Base-by-base conservation (phyloP, 2,113 vertebrate species). In the Eretmochelys imbricata region DNA sequence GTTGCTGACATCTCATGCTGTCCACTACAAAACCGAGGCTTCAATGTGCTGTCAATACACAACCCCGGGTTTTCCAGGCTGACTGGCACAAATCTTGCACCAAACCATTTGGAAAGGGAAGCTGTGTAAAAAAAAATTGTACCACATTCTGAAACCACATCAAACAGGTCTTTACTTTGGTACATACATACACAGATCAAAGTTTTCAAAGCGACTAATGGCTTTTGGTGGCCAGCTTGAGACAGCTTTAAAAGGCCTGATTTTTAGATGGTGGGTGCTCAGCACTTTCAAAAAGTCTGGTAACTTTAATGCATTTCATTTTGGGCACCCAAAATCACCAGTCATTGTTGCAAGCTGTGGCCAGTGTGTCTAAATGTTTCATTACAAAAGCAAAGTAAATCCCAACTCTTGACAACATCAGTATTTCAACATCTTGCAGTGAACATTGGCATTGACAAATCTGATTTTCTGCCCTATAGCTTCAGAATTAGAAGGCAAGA, bases 51-150 rank as follows among this genome's bases (percentile, higher is more conserved):
- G 80, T 24, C 46, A 78, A 38, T 5, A 75, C 2, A 72, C 38
- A 72, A 72, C n/a, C 16, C 35, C 9, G 8, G 57, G 31, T 38
- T n/a, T 38, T 62, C 31, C 29, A 31, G n/a, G n/a, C 8, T 19
- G 62, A 69, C 2, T 12, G 80, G 8, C 82, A 91, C 53, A 49
- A 72, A 27, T 48, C 12, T 27, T 48, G 75, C 42, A 80, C 2
- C 0, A 2, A 0, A 0, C 57, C 16, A 87, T 89, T 48, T 50
- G 13, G 25, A 79, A 79, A 35, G 8, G 14, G 19, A 81, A 38
- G 22, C 50, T 38, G 7, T 4, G 20, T 27, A 69, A 69, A 69
- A 69, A n/a, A 20, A 20, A 20, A 38, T n/a, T 65, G 62, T 72
- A 8, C 19, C 9, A 54, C 81, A 57, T 22, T 14, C 19, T 2